Base-by-base conservation (phyloP, 2,113 vertebrate species). In the Carassius auratus region DNA sequence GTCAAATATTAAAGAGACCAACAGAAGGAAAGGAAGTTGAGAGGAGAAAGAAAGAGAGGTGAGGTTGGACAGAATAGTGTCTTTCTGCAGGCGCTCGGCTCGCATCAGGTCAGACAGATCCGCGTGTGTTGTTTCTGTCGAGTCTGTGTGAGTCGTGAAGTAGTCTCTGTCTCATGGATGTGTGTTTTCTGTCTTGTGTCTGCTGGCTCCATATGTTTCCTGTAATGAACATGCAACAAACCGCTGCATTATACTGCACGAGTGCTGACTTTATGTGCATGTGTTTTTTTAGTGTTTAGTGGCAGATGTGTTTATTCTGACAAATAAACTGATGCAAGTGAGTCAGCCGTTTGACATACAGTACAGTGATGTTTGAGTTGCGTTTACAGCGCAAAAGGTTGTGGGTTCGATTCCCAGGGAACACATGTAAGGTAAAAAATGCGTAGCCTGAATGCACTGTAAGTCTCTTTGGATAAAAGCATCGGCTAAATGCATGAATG, bases 181-280 rank as follows among this genome's bases (percentile, higher is more conserved):
- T 77, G 83, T 38, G 48, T 61, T 36, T 21, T 13, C 1, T 50
- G 36, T 50, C 42, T 38, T 33, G 23, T 86, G 85, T 86, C 81
- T 50, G 74, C 50, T 19, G 45, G 26, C 21, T 69, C 61, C 81
- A 86, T 83, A 78, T 83, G 80, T 83, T 86, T 86, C 85, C 85
- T 86, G 81, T 50, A 57, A 21, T n/a, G 21, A 17, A n/a, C 19
- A 64, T 48, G 57, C 13, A 73, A 36, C 68, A 23, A 61, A 81
- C 69, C 36, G 1, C 57, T 36, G 55, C 26, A 52, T 48, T 57
- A n/a, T 50, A 38, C 12, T 81, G 38, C 26, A 52, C 2, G 17
- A 26, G 30, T 2, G 30, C 12, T 68, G 33, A 26, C 33, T 68
- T 71, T 86, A 48, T 14, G 3, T 76, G 48, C 62, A 23, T 52